Conservation (phyloP, 2,797 vertebrate genomes). For the Gymnothorax javanicus region DNA sequence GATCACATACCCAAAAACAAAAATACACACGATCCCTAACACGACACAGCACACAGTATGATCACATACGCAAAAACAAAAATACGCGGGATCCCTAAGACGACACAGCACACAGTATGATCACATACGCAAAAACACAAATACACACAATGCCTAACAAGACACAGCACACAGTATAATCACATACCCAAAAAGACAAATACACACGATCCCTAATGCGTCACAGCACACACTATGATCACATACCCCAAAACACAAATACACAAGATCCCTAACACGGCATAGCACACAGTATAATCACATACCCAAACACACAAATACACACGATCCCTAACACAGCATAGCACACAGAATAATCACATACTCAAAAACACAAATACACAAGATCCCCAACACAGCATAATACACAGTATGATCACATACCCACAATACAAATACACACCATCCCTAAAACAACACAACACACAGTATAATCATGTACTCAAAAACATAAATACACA, state of each 20-base stretch:
- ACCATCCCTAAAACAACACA: background rate
- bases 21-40: conserved; percentile 13
- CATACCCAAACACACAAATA: conserved; percentile 15
- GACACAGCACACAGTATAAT: background rate
- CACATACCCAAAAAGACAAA: conserved; percentile 12
- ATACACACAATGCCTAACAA: background rate
- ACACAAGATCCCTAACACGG: too few species aligned
- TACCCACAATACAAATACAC: background rate
- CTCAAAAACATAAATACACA: conserved; percentile 15
- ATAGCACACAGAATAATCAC: background rate
- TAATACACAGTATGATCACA: background rate
- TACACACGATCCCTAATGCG: background rate
- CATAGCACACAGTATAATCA: too few species aligned
- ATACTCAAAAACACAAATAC: conserved; percentile 49
- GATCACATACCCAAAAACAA: too few species aligned
- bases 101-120: conserved; percentile 3
- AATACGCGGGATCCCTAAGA: conserved; percentile 77
- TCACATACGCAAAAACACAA: background rate
- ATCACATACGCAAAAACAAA: too few species aligned
- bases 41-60: background rate
- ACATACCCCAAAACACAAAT: too few species aligned
- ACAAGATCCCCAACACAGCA: conserved; percentile 72
- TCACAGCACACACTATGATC: background rate
- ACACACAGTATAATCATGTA: background rate
- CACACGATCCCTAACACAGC: background rate